Base-by-base conservation (phyloP, 2,797 vertebrate species). In the Setipinna tenuifilis region DNA sequence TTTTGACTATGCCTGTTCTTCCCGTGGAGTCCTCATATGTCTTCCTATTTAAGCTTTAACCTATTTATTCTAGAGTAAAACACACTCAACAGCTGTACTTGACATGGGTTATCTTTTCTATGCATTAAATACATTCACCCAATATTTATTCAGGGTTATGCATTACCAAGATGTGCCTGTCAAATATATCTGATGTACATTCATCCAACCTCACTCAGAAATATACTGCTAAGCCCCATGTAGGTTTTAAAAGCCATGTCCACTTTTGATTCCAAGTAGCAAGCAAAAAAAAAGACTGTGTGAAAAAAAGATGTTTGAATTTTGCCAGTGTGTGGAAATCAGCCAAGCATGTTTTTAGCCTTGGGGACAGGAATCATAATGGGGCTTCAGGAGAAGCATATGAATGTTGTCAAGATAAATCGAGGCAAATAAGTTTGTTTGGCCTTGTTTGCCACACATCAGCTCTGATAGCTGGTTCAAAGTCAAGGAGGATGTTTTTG, bases 341-440 rank as follows among this genome's bases (percentile, higher is more conserved):
- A 10, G n/a, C n/a, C 23, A 11, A 21, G 68, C 68, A 78, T n/a
- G 35, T 21, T 78, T 44, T 35, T 78, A 10, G 71, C 71, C 71
- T n/a, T 78, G 35, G 71, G 71, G 35, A 78, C 71, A 78, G 71
- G 17, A 44, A 41, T 78, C 35, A 19, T 78, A 78, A 78, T 78
- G 31, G 12, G 17, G 35, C 71, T 78, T 44, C 6, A 31, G 14
- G 31, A 41, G 71, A 78, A 44, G 71, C 71, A 78, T 78, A 78
- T 78, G 71, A 78, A 78, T 44, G 71, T 44, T 78, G 71, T 78
- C 71, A 78, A 78, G 71, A 16, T 78, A 78, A 78, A 78, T 78
- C 35, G 71, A 78, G 5, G 71, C 71, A 44, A 78, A 78, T 78
- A 44, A 21, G 71, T 44, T 35, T 78, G 71, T 44, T 41, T 44